A percentile compares a stretch with the other conserved stretches of the same genome.
Evolutionary conservation across 1,140 invertebrate genomes (phyloP).

Genomic region (Watersipora subatra): DNA sequence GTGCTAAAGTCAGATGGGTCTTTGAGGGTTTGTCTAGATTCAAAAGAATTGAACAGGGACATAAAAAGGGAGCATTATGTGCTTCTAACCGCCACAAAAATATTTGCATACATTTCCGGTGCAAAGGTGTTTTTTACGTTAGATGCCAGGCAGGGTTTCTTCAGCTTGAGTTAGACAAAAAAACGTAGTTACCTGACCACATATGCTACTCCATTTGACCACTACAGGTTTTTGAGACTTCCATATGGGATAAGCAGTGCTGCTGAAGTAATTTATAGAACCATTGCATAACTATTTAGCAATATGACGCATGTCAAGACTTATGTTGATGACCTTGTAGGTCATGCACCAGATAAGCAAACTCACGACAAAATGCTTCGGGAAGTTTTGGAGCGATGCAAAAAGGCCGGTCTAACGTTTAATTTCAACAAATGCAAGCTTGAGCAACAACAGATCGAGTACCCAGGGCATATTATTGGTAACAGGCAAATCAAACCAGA

Average conservation of each 20-base stretch:
- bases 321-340: conserved; percentile 8
- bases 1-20: conserved; percentile 11
- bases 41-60: conserved; percentile 17
- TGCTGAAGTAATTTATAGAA: neutral
- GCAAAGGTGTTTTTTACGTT: conserved; percentile 7
- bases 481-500: conserved; percentile 2
- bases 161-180: conserved; percentile 10
- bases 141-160: conserved; percentile 10
- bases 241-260: neutral
- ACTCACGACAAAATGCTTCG: conserved; percentile 10
- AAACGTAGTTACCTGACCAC: neutral
- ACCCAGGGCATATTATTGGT: conserved; percentile 8
- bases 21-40: conserved; percentile 18
- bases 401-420: conserved; percentile 1
- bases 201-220: neutral
- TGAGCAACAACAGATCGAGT: neutral
- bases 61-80: conserved; percentile 13
- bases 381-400: conserved; percentile 1
- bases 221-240: neutral
- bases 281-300: neutral
- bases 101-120: neutral
- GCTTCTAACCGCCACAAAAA: conserved; percentile 8
- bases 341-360: conserved; percentile 6
- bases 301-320: conserved; percentile 4
- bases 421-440: conserved; percentile 8